Conservation (phyloP, 2,113 vertebrate species). For the Apaloderma vittatum region DNA sequence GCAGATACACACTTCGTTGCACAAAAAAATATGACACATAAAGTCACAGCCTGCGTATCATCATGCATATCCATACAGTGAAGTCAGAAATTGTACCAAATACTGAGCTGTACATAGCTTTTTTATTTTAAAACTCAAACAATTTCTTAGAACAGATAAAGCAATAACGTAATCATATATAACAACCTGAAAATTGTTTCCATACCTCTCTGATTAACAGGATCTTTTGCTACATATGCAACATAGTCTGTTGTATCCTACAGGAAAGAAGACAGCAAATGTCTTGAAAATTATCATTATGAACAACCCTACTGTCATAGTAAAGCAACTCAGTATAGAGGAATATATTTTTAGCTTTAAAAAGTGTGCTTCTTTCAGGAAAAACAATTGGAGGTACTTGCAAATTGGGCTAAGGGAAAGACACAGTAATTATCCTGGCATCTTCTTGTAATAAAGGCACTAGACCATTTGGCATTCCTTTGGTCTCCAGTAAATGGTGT, state of each 20-base stretch:
- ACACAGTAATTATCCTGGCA: not conserved
- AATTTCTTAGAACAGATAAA: slow-evolving; percentile 13
- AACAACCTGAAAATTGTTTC: slow-evolving; percentile 29
- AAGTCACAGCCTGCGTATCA: not conserved
- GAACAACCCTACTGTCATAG: not conserved
- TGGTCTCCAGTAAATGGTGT: not conserved
- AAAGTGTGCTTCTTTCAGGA: not conserved
- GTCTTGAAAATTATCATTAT: slow-evolving; percentile 19
- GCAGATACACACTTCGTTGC: not conserved
- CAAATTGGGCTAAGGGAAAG: not conserved
- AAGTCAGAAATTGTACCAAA: not conserved
- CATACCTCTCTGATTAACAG: slow-evolving; percentile 91
- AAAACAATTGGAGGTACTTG: not conserved
- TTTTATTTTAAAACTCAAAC: not conserved
- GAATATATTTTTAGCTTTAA: not conserved
- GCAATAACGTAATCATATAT: not conserved
- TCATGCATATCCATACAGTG: not conserved
- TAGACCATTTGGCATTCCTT: not conserved
- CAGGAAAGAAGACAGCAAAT: slow-evolving; percentile 50
- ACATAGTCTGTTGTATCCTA: slow-evolving; percentile 93
- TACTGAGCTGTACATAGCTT: not conserved
- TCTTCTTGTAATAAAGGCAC: not conserved
- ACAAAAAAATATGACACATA: not conserved
- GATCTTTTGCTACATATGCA: slow-evolving; percentile 95
- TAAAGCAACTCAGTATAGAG: not conserved